phyloP scores from a whole-genome alignment of 1,140 invertebrate genomes.

The Pinna nobilis region DNA sequence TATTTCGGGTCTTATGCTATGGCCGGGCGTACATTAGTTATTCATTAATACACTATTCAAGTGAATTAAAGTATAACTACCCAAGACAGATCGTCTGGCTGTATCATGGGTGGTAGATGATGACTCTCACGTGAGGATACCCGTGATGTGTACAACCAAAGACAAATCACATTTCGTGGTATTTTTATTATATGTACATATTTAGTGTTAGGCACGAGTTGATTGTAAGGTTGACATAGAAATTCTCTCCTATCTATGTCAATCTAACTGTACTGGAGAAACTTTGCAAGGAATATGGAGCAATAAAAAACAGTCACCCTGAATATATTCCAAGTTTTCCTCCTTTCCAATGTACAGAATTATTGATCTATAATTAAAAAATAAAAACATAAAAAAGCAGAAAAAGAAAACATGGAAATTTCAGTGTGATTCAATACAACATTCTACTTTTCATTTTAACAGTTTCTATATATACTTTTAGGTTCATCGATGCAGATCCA shows the following conservation, averaged over 20 bases:
- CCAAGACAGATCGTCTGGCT: background rate
- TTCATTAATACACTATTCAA: background rate
- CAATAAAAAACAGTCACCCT: background rate
- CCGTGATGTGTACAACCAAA: background rate
- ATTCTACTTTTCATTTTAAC: too few relatives aligned
- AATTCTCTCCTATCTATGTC: background rate
- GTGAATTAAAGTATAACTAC: background rate
- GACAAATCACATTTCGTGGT: background rate
- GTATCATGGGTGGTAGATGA: conserved; percentile 7
- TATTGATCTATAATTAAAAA: too few relatives aligned
- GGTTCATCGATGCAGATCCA: too few relatives aligned
- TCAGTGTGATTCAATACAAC: too few relatives aligned
- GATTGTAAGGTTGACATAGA: background rate
- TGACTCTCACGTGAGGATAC: conserved; percentile 7
- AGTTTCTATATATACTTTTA: too few relatives aligned
- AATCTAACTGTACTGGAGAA: background rate
- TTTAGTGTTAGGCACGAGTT: background rate
- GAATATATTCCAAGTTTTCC: conserved; percentile 6
- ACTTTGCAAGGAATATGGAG: background rate
- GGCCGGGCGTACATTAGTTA: background rate
- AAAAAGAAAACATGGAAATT: too few relatives aligned
- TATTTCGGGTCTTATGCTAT: background rate
- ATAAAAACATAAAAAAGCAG: too few relatives aligned
- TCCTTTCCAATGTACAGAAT: too few relatives aligned
- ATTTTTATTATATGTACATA: background rate